Evolutionary conservation across 1,140 invertebrate species (phyloP).

Genomic region (Chymomyza costata): DNA sequence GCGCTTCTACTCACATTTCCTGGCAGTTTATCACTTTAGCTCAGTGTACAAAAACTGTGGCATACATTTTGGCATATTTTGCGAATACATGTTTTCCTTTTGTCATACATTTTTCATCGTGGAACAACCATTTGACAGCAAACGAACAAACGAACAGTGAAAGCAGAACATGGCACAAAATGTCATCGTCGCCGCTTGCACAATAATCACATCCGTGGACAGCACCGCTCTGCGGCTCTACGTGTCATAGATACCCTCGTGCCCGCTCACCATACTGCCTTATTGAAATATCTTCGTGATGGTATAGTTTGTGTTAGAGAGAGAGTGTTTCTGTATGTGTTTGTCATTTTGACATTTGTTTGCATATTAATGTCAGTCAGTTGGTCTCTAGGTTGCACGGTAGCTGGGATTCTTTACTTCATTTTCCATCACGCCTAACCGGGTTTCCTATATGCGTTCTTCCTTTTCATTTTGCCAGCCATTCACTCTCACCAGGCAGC

Average conservation of each 20-base stretch:
- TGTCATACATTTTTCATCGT: constrained; percentile 66
- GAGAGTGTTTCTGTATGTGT: constrained; percentile 10
- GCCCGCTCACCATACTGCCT: constrained; percentile 6
- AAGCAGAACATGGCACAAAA: constrained; percentile 32
- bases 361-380: constrained; percentile 70
- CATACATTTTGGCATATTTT: constrained; percentile 41
- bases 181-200: constrained; percentile 62
- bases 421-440: constrained; percentile 42
- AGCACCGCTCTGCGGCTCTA: neutral
- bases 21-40: constrained; percentile 43
- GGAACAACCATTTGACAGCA: no score
- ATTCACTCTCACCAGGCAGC: constrained; percentile 50
- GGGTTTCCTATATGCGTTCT: constrained; percentile 7
- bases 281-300: no score
- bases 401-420: constrained; percentile 35
- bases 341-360: constrained; percentile 73
- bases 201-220: constrained; percentile 58
- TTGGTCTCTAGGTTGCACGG: constrained; percentile 57
- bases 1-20: constrained; percentile 62
- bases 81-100: constrained; percentile 46
- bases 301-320: constrained; percentile 3
- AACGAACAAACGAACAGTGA: no score
- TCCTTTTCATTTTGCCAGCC: constrained; percentile 49
- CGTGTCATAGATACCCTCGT: constrained; percentile 10
- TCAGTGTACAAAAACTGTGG: constrained; percentile 41